A percentile compares a stretch with the other conserved stretches of the same genome.
Evolutionary conservation across 2,113 vertebrate species (phyloP).

Genomic region (Rallus limicola): DNA sequence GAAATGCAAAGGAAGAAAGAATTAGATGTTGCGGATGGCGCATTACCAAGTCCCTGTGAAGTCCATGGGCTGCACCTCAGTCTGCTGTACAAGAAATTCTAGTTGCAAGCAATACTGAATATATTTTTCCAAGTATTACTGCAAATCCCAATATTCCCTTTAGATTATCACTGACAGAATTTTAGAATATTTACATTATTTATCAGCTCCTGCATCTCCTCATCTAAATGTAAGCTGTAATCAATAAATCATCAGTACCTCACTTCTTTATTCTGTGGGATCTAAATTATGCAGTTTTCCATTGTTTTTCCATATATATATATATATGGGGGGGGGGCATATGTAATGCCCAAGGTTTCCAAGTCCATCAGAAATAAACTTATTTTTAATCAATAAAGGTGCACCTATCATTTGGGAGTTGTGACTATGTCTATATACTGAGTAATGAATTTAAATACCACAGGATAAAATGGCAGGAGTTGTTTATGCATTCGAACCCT

Average conservation of each 20-base stretch:
- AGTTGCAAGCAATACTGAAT: neutral
- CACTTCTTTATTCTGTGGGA: neutral
- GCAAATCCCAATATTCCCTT: conserved; percentile 4
- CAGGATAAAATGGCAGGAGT: neutral
- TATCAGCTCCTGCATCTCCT: neutral
- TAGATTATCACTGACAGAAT: neutral
- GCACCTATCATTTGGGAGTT: neutral
- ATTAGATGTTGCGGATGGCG: neutral
- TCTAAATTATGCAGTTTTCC: neutral
- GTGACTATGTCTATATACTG: neutral
- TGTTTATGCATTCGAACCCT: neutral
- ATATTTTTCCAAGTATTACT: neutral
- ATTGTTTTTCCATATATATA: neutral
- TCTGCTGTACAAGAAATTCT: neutral
- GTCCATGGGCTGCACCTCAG: neutral
- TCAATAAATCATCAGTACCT: conserved; percentile 21
- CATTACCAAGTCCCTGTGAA: neutral
- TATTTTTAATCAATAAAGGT: neutral
- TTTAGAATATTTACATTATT: conserved; percentile 33
- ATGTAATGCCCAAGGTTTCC: neutral
- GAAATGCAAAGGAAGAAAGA: neutral
- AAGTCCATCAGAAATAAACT: neutral
- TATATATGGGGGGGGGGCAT: neutral
- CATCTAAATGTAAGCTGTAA: neutral
- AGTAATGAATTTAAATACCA: neutral